phyloP scores from a whole-genome alignment of 92 coral and sea anemone genomes.

The Siderastrea radians region DNA sequence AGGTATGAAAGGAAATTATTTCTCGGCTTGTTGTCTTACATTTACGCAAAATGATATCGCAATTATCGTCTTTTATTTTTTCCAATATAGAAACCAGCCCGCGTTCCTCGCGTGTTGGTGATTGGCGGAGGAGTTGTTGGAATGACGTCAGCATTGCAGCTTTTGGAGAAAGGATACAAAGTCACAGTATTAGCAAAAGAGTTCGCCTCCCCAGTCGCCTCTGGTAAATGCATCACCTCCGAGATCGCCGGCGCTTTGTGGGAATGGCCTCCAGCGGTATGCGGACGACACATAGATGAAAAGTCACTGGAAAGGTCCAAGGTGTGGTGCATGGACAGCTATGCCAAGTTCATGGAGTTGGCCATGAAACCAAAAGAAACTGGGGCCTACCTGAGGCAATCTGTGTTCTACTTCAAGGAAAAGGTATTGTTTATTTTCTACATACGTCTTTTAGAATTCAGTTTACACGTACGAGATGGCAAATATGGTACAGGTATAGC shows the following conservation, averaged over 20 bases:
- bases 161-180: conserved; percentile 40
- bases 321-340: conserved; percentile 58
- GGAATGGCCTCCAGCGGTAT: conserved; percentile 62
- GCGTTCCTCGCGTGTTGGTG: conserved; percentile 13
- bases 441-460: too few relatives aligned
- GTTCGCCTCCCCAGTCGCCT: conserved; percentile 48
- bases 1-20: too few relatives aligned
- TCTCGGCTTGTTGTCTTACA: neutral
- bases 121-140: conserved; percentile 53
- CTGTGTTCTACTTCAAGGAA: conserved; percentile 45
- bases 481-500: neutral
- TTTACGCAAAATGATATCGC: too few relatives aligned
- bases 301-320: conserved; percentile 55
- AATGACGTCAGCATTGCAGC: conserved; percentile 36
- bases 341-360: conserved; percentile 56
- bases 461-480: neutral
- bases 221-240: conserved; percentile 52
- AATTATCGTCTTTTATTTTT: neutral
- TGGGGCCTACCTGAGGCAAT: conserved; percentile 56
- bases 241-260: conserved; percentile 62
- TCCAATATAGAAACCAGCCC: neutral
- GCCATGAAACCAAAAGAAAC: conserved; percentile 60
- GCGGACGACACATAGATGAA: conserved; percentile 53
- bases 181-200: conserved; percentile 50
- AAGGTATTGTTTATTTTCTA: conserved; percentile 5